phyloP scores from a whole-genome alignment of 2,113 vertebrate genomes.

The Ornithorhynchus anatinus region DNA sequence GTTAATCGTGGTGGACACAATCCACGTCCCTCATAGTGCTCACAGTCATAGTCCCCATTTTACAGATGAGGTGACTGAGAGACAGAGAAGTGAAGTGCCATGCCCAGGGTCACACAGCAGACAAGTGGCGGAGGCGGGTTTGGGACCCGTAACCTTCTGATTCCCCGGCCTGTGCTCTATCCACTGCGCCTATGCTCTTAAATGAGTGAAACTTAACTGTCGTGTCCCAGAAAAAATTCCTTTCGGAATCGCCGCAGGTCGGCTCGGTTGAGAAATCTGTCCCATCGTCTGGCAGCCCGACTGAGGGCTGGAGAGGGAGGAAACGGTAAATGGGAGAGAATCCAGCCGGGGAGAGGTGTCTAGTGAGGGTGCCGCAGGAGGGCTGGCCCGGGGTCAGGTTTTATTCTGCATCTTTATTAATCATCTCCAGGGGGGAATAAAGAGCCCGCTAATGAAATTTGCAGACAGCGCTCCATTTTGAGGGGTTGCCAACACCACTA shows the following conservation, averaged over 20 bases:
- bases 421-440: constrained; percentile 58
- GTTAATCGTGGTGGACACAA: no score
- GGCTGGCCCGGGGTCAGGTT: constrained; percentile 49
- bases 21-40: no score
- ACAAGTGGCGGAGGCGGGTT: no score
- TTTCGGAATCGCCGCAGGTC: background rate
- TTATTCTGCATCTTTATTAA: constrained; percentile 57
- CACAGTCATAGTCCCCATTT: no score
- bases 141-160: no score
- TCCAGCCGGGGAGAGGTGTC: constrained; percentile 28
- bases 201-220: background rate
- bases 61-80: no score
- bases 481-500: constrained; percentile 54
- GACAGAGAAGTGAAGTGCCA: no score
- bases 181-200: no score
- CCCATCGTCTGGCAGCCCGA: background rate
- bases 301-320: background rate
- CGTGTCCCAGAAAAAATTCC: background rate
- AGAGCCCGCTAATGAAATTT: constrained; percentile 59
- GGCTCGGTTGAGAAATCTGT: background rate
- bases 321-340: constrained; percentile 7
- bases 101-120: no score
- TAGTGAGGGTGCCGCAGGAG: constrained; percentile 27
- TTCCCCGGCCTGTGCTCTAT: no score
- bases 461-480: constrained; percentile 54